A percentile compares a stretch with the other conserved stretches of the same genome.
phyloP scores from a whole-genome alignment of 1,140 invertebrate genomes.

The Notospermus geniculatus region DNA sequence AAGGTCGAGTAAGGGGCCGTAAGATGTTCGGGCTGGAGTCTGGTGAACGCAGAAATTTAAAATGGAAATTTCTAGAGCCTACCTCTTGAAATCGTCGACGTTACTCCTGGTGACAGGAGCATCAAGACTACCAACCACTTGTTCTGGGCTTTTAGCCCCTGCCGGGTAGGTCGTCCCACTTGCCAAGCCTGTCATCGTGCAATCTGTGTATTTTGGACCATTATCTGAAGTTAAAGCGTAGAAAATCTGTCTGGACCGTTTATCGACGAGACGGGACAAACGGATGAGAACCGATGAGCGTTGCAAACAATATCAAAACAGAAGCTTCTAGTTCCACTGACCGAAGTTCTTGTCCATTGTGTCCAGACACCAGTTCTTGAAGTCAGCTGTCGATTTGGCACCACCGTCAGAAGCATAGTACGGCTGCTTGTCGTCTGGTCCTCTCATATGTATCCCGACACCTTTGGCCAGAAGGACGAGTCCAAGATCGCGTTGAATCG shows the following conservation, averaged over 20 bases:
- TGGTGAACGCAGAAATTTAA: too few species aligned
- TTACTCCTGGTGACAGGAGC: constrained; percentile 18
- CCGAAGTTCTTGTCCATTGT: constrained; percentile 23
- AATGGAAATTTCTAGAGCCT: too few species aligned
- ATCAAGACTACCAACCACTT: constrained; percentile 23
- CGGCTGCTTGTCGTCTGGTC: constrained; percentile 7
- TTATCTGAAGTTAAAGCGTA: too few species aligned
- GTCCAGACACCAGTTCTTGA: neutral
- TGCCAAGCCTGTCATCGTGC: constrained; percentile 8
- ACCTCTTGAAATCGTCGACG: constrained; percentile 27
- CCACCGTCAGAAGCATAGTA: constrained; percentile 7
- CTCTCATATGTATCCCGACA: constrained; percentile 30
- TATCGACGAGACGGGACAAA: too few species aligned
- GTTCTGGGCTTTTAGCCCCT: constrained; percentile 10
- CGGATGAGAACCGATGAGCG: too few species aligned
- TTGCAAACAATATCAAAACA: too few species aligned
- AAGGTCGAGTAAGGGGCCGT: too few species aligned
- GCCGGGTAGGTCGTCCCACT: constrained; percentile 19
- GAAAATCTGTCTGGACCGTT: too few species aligned
- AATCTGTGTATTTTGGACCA: too few species aligned
- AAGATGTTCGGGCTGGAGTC: too few species aligned
- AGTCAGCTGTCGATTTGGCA: constrained; percentile 2
- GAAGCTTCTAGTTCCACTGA: constrained; percentile 7
- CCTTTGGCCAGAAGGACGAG: constrained; percentile 13
- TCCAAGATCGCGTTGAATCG: constrained; percentile 27